A percentile compares a stretch with the other conserved stretches of the same genome.
Evolutionary conservation across 2,113 vertebrate species (phyloP).

Genomic region (Nicator chloris): DNA sequence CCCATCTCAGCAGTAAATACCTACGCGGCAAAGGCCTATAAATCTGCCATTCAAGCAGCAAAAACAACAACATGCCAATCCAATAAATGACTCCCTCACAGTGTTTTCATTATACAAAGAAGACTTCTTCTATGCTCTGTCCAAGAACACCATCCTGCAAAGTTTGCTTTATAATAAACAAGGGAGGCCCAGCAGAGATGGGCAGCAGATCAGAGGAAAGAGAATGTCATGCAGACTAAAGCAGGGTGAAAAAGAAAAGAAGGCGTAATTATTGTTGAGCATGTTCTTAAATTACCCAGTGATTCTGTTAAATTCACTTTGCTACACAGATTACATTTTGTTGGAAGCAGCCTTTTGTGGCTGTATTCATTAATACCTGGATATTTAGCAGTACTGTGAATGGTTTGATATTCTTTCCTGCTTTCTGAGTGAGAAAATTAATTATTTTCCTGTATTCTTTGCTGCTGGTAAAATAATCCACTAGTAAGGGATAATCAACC

Average conservation of each 20-base stretch:
- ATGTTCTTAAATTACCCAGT: background rate
- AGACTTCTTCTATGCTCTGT: background rate
- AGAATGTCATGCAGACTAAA: background rate
- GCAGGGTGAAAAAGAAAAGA: background rate
- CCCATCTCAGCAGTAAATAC: conserved; percentile 64
- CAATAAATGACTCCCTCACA: conserved; percentile 54
- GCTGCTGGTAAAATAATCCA: background rate
- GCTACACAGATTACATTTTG: background rate
- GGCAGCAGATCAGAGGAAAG: background rate
- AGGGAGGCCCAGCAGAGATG: background rate
- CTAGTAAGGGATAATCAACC: background rate
- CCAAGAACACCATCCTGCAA: conserved; percentile 36
- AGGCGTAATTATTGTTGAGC: background rate
- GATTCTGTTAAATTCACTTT: background rate
- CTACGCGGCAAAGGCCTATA: conserved; percentile 10
- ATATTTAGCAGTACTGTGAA: background rate
- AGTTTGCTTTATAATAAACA: conserved; percentile 15
- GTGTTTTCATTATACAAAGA: conserved; percentile 52
- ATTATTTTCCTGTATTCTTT: background rate
- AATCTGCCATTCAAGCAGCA: conserved; percentile 65
- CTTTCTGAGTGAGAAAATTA: background rate
- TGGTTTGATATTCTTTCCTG: background rate
- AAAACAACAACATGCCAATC: conserved; percentile 54
- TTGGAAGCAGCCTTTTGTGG: background rate
- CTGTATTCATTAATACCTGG: background rate